Conservation (phyloP, 2,797 vertebrate species). For the Erithacus rubecula region DNA sequence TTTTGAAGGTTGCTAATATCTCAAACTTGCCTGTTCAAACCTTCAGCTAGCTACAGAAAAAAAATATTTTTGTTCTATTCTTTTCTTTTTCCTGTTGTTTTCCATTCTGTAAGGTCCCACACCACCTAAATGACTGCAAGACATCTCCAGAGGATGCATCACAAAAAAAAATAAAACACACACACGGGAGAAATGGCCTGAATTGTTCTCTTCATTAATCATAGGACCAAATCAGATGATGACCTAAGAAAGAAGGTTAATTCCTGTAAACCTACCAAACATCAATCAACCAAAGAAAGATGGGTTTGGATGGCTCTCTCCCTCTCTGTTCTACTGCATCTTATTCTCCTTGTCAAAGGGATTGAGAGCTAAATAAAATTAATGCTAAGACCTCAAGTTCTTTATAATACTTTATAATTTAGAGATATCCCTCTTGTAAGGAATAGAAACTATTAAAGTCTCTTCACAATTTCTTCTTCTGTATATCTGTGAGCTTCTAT, state of each 20-base stretch:
- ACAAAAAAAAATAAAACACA: not conserved
- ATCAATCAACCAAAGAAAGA: not conserved
- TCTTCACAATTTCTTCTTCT: not conserved
- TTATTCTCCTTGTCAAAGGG: not conserved
- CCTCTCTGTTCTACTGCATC: not conserved
- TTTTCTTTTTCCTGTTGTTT: not conserved
- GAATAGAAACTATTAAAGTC: not conserved
- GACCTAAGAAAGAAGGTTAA: not conserved
- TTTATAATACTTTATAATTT: not conserved
- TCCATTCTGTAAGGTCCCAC: not conserved
- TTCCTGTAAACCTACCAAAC: not conserved
- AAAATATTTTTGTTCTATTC: not conserved
- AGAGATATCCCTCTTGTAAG: not conserved
- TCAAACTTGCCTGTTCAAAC: not conserved
- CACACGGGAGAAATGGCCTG: rapidly evolving
- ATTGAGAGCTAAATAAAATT: not conserved
- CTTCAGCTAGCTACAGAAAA: not conserved
- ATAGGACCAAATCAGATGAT: not conserved
- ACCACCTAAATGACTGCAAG: not conserved
- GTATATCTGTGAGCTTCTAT: not conserved
- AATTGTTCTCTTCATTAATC: not conserved
- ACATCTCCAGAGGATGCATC: not conserved
- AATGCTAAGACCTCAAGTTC: not conserved
- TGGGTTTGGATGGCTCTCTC: not conserved
- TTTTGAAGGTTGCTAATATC: not conserved